These are phyloP conservation scores for Pseudomugil tenellus DNA, from an alignment of 2,797 vertebrate species.

Conservation along the genomic window DNA sequence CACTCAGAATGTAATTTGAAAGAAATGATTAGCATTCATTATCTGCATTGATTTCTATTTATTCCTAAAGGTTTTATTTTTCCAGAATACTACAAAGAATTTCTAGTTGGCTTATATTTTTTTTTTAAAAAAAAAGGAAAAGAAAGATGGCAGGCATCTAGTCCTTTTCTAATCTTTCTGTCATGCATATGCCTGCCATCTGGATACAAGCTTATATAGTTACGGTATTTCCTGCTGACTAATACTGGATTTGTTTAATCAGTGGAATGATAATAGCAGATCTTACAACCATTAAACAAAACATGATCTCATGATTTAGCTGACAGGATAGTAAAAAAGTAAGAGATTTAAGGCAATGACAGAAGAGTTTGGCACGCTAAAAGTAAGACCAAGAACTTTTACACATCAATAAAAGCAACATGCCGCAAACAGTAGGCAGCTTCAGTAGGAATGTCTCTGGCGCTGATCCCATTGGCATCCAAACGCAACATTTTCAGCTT, in stretches of 20 bases:
- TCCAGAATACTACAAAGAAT: neutral
- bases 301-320: neutral
- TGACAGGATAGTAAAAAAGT: neutral
- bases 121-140: constrained; percentile 8
- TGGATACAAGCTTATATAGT: constrained; percentile 39
- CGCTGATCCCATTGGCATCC: constrained; percentile 90
- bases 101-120: constrained; percentile 13
- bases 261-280: constrained; percentile 6
- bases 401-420: constrained; percentile 84
- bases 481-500: constrained; percentile 89
- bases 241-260: constrained; percentile 32
- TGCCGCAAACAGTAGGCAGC: constrained; percentile 91
- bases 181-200: constrained; percentile 40
- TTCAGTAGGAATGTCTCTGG: constrained; percentile 86
- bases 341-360: constrained; percentile 9
- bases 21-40: neutral
- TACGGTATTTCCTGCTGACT: constrained; percentile 53
- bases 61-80: neutral
- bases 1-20: neutral
- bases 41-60: neutral
- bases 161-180: constrained; percentile 1
- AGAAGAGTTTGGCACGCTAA: neutral
- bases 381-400: constrained; percentile 23
- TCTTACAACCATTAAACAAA: constrained; percentile 1
- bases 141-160: constrained; percentile 13